Evolutionary conservation across 2,888 invertebrate genomes (phyloP).

Genomic region (Tuberolachnus salignus): DNA sequence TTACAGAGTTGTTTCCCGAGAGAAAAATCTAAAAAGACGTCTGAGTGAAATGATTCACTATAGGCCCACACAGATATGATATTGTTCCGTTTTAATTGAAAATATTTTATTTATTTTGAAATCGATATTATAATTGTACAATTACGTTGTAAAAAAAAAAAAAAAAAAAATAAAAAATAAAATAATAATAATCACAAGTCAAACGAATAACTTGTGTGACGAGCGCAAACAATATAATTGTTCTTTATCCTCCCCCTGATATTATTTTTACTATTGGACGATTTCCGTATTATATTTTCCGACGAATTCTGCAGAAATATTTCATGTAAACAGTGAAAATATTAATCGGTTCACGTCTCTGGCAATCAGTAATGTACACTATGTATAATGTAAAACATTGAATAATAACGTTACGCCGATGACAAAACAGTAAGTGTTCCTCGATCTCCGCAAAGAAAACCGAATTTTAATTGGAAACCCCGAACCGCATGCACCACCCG

Average conservation of each 20-base stretch:
- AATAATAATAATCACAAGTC: background rate
- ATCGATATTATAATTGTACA: too few relatives aligned
- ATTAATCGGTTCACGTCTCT: constrained; percentile 3
- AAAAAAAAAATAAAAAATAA: background rate
- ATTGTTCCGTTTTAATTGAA: too few relatives aligned
- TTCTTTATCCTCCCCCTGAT: background rate
- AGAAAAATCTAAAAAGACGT: too few relatives aligned
- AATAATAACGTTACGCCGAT: background rate
- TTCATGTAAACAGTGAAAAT: constrained; percentile 15
- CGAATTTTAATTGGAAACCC: too few relatives aligned
- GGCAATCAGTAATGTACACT: background rate
- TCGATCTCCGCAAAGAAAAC: background rate
- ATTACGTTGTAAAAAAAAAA: too few relatives aligned
- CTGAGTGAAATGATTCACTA: too few relatives aligned
- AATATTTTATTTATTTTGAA: too few relatives aligned
- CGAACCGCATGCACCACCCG: too few relatives aligned
- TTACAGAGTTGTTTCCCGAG: too few relatives aligned
- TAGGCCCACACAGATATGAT: too few relatives aligned
- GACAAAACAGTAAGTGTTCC: background rate
- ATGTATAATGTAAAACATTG: background rate
- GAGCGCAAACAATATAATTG: constrained; percentile 5
- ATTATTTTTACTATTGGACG: background rate
- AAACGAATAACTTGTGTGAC: constrained; percentile 12
- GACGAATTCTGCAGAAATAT: background rate
- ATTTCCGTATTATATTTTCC: background rate